Evolutionary conservation across 2,797 vertebrate species (phyloP), one percentile per base, ranked within the genome.

Genomic region (Sandelia bainsii): DNA sequence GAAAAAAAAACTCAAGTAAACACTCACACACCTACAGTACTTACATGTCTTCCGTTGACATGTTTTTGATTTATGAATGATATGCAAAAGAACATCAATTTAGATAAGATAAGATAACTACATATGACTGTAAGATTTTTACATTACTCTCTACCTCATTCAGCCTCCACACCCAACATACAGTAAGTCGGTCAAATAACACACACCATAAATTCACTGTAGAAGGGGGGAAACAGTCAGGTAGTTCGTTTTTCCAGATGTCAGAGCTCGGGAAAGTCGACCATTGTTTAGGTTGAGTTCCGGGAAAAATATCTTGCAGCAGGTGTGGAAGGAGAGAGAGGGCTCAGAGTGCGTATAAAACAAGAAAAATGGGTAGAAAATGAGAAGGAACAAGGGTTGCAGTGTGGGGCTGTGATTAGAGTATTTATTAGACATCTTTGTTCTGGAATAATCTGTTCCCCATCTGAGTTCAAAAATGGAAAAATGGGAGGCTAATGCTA

Each of bases 181-280:
- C 58, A 77, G 59, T n/a, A 2, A 50, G 29, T 63, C 52, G 77
- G 63, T 83, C 71, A 79, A 82, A 90, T 87, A 49, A 76, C 67
- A 72, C 9, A 71, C 16, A 11, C 83, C 61, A 84, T 93, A 93
- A 93, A 94, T 93, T 81, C 82, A 73, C 72, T 68, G 62, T 63
- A 65, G 72, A 78, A 6, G 52, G 23, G 52, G 49, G 64, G 46
- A 52, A 54, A 68, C 61, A 52, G 71, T 37, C 50, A 59, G 57
- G 61, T 56, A 44, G 77, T 79, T 87, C 76, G 83, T 72, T 91
- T 92, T 93, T 92, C 93, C 94, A 95, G 93, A 94, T 95, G 93
- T 74, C 54, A 57, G 48, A 66, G 69, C 63, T 70, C 53, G 68
- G 88, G 88, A 92, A 92, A 92, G 75, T 77, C 79, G 12, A 50